phyloP scores from a whole-genome alignment of 2,797 vertebrate species.

The Ptychadena robeensis region DNA sequence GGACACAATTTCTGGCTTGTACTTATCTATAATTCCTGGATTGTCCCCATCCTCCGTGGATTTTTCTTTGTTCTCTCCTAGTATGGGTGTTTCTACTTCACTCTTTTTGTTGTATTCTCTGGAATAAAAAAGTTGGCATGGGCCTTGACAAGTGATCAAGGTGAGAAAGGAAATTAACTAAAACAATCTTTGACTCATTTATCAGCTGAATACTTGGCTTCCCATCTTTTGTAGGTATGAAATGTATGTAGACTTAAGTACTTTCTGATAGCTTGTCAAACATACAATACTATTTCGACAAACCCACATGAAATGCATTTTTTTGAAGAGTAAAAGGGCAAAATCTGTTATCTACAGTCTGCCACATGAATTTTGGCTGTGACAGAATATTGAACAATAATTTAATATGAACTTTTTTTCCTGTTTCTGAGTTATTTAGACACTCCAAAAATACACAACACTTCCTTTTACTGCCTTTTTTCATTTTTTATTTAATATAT shows the following conservation, averaged over 20 bases:
- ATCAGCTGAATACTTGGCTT: neutral
- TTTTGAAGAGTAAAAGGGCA: neutral
- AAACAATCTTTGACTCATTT: no score
- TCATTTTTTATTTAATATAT: neutral
- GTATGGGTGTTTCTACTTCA: no score
- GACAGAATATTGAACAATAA: neutral
- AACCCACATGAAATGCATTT: neutral
- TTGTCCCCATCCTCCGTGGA: no score
- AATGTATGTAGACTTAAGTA: neutral
- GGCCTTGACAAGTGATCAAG: neutral
- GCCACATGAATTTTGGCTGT: neutral
- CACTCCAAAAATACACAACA: neutral
- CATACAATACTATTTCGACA: neutral
- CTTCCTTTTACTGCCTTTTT: neutral
- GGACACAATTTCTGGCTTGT: no score
- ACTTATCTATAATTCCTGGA: no score
- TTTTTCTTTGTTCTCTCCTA: no score
- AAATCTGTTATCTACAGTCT: conserved; percentile 1
- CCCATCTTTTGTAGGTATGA: neutral
- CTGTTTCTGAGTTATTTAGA: neutral
- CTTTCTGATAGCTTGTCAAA: neutral
- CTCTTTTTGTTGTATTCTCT: no score
- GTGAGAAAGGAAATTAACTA: neutral
- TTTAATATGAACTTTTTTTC: neutral
- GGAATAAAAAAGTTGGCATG: no score